These are phyloP conservation scores for Andrena fulva DNA, from an alignment of 2,888 invertebrate species.

Conservation along the genomic window DNA sequence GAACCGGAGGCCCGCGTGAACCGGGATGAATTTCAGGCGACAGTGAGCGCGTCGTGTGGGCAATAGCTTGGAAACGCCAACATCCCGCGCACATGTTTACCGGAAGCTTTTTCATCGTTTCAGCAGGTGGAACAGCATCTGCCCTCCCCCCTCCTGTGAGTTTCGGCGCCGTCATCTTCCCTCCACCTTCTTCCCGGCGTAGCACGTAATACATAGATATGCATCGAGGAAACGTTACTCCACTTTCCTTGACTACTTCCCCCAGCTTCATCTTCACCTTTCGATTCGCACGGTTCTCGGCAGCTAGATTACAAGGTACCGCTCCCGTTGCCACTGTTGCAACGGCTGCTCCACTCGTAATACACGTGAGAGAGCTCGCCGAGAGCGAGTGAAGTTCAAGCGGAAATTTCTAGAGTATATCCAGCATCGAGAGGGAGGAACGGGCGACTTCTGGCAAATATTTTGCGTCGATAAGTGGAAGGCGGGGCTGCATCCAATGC, in stretches of 20 bases:
- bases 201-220: slow-evolving; percentile 30
- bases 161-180: slow-evolving; percentile 9
- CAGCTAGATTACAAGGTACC: slow-evolving; percentile 69
- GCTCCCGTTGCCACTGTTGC: slow-evolving; percentile 58
- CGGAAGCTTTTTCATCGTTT: slow-evolving; percentile 8
- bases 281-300: slow-evolving; percentile 76
- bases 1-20: neutral
- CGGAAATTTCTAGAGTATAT: slow-evolving; percentile 51
- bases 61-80: slow-evolving; percentile 3
- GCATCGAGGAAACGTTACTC: slow-evolving; percentile 56
- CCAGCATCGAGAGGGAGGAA: slow-evolving; percentile 2
- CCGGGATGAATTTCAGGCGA: neutral
- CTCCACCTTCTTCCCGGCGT: neutral
- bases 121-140: neutral
- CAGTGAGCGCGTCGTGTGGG: neutral
- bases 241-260: slow-evolving; percentile 67
- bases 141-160: neutral
- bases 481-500: slow-evolving; percentile 45
- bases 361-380: slow-evolving; percentile 61
- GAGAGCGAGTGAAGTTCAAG: slow-evolving; percentile 54
- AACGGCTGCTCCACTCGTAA: slow-evolving; percentile 58
- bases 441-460: slow-evolving; percentile 57
- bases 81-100: slow-evolving; percentile 3
- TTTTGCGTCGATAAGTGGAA: slow-evolving; percentile 61
- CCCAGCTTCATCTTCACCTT: slow-evolving; percentile 74